Evolutionary conservation across 92 coral and sea anemone species (phyloP).

Genomic region (Bergia sp.): DNA sequence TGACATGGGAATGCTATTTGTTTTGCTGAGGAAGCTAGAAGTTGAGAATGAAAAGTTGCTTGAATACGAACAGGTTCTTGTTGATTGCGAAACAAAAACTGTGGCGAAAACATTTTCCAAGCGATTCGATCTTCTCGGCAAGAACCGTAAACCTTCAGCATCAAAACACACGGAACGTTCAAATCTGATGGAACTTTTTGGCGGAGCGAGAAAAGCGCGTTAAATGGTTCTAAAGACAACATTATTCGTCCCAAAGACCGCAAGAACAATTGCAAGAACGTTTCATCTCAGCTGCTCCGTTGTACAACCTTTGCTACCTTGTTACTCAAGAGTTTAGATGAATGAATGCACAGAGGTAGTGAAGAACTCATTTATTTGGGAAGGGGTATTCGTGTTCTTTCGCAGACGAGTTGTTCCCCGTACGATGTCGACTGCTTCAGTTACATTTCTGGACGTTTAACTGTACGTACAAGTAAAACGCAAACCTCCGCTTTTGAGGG

Average conservation of each 20-base stretch:
- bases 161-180: background rate
- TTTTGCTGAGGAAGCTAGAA: slow-evolving; percentile 34
- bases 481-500: background rate
- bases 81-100: slow-evolving; percentile 30
- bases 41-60: slow-evolving; percentile 28
- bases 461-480: background rate
- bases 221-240: background rate
- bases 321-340: no score
- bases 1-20: slow-evolving; percentile 42
- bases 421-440: background rate
- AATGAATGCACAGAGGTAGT: no score
- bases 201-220: background rate
- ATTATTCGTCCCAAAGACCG: no score
- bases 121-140: slow-evolving; percentile 32
- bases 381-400: no score
- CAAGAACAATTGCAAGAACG: no score
- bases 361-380: no score
- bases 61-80: slow-evolving; percentile 15
- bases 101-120: slow-evolving; percentile 32
- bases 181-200: background rate
- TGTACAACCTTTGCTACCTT: no score
- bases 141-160: slow-evolving; percentile 23
- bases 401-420: no score
- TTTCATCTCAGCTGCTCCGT: no score
- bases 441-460: background rate